Evolutionary conservation across 2,797 vertebrate species (phyloP), one percentile per base, ranked within the genome.

Genomic region (Microcaecilia unicolor): DNA sequence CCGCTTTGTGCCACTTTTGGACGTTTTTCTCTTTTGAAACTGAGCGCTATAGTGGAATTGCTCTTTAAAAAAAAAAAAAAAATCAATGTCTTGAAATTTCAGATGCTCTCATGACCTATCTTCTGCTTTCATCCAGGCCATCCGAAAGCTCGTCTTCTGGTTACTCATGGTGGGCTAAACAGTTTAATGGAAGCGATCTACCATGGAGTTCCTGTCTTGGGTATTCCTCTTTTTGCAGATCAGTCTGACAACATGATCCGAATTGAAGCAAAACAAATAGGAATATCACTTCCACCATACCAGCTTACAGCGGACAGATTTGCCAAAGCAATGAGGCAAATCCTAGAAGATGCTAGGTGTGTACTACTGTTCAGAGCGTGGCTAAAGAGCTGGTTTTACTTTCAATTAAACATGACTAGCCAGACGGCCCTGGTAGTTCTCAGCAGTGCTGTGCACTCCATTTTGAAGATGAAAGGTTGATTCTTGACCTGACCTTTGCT

Each of bases 81-180:
- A n/a, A n/a, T 6, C 25, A 3, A 10, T 32, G 4, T 24, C 18
- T 9, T 21, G 15, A 28, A 32, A 18, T 1, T 3, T 16, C 24
- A 15, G 14, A 14, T 4, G 2, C 18, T 44, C 14, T 41, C 9
- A 14, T 16, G 5, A 18, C 25, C 8, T 4, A 2, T 4, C 9
- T 3, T 42, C 2, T 40, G 26, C 5, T 43, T 18, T 23, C 26
- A 33, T 37, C 1, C 20, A 74, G 79, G 73, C 7, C 83, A 86
- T 28, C 46, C 68, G 11, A 71, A 58, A 22, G 61, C 31, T 2
- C 27, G 57, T 18, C 74, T 86, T 11, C 72, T 84, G 14, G 58
- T 85, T 34, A 82, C 74, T 7, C 84, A 86, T 4, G 74, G 81
- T 4, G 81, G 79, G 7, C 40, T 81, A 13, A 88, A 83, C 45